Percentiles rank a stretch among this genome's conserved stretches.
Conservation (phyloP, 37 sponge, comb jelly and placozoan species). For the Agelas oroides region DNA sequence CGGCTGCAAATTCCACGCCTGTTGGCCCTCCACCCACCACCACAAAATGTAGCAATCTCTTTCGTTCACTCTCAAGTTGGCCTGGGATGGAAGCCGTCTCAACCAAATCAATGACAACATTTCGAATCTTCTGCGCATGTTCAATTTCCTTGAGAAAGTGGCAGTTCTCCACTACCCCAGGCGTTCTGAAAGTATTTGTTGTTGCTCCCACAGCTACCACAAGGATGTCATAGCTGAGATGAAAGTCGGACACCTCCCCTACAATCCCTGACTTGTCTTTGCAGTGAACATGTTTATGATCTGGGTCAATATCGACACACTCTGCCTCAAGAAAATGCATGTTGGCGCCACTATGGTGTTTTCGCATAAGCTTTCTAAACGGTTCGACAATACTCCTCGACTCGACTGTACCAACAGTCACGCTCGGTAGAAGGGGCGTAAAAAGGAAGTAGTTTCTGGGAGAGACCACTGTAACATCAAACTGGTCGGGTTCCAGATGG, state of each 20-base stretch:
- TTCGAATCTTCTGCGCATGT: conserved; percentile 65
- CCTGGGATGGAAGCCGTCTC: conserved; percentile 78
- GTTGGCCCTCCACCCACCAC: conserved; percentile 83
- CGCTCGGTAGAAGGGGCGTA: conserved; percentile 75
- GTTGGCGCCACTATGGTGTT: conserved; percentile 13
- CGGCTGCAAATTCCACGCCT: conserved; percentile 86
- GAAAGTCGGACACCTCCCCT: conserved; percentile 21
- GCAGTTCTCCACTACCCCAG: conserved; percentile 66
- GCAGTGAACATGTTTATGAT: conserved; percentile 23
- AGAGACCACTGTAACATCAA: conserved; percentile 69
- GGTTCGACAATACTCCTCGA: conserved; percentile 79
- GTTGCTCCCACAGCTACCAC: conserved; percentile 75
- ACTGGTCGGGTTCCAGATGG: conserved; percentile 60
- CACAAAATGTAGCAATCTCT: conserved; percentile 67
- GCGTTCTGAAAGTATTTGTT: conserved; percentile 62
- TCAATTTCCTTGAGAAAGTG: conserved; percentile 69
- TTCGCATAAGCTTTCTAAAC: conserved; percentile 51
- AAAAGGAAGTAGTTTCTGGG: conserved; percentile 81
- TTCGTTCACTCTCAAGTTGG: conserved; percentile 52
- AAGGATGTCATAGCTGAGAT: conserved; percentile 64
- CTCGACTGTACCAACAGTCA: conserved; percentile 79
- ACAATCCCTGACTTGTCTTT: conserved; percentile 22
- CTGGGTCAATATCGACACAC: conserved; percentile 51
- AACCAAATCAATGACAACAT: conserved; percentile 58
- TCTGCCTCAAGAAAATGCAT: conserved; percentile 62